Base-by-base conservation (phyloP, 2,113 vertebrate species). In the Lonchura striata region DNA sequence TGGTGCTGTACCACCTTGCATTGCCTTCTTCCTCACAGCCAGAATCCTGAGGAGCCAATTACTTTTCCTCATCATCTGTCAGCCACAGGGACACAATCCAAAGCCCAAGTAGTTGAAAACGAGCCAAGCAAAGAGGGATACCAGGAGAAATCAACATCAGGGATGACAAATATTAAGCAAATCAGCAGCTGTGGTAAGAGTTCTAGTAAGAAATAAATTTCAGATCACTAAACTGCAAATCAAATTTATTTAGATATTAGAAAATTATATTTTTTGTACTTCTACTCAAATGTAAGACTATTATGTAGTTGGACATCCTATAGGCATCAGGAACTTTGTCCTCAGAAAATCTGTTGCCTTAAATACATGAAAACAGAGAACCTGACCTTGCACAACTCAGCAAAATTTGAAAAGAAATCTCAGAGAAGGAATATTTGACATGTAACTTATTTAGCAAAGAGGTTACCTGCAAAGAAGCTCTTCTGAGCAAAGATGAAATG, bases 401-500 rank as follows among this genome's bases (percentile, higher is more conserved):
- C 31, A 61, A 61, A 83, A 76, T 46, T 47, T 13, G 13, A 54
- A 25, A 83, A 83, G 31, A 74, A 72, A 54, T 28, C 18, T 17
- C 76, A 24, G 69, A 65, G 53, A 22, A 76, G 57, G 9, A 80
- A 7, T 39, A 83, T 37, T 72, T 61, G 15, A 22, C 42, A 28
- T 2, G 3, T 21, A 66, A 66, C 19, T 74, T 39, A 39, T 13
- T 72, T 13, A 95, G 35, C 49, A 39, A 85, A 72, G 71, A 84
- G 65, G 63, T 98, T 97, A 99, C 99, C 99, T 90, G 99, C 98
- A 95, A 99, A 99, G 97, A 99, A 99, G 97, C 98, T 99, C 96
- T 99, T 99, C 97, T 99, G 99, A 84, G 99, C 99, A 89, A 99
- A 99, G 95, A 99, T 99, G 94, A 99, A 99, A 94, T 99, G 99